Conservation (phyloP, 1,140 invertebrate genomes). For the Papilio xuthus region DNA sequence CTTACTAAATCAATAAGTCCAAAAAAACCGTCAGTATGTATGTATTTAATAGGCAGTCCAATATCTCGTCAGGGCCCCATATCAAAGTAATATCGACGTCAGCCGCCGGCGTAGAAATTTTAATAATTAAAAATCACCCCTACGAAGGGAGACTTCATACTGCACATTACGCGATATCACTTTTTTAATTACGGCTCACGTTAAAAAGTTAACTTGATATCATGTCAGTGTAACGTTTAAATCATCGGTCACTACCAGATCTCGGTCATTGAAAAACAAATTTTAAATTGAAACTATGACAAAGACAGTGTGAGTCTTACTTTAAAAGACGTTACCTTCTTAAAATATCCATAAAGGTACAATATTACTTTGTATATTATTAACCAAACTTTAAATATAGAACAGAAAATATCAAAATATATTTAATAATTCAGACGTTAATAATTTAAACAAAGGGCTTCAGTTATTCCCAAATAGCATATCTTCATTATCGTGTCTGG, state of each 20-base stretch:
- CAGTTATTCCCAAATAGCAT: conserved; percentile 48
- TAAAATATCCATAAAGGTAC: not conserved
- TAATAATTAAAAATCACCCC: conserved; percentile 81
- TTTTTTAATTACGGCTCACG: conserved; percentile 77
- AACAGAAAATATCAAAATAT: not conserved
- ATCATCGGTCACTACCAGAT: not conserved
- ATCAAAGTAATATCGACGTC: conserved; percentile 73
- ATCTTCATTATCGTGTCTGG: conserved; percentile 54
- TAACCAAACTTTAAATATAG: not conserved
- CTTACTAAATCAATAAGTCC: conserved; percentile 4
- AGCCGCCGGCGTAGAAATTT: conserved; percentile 72
- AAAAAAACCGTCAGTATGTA: conserved; percentile 46
- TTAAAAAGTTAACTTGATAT: conserved; percentile 29
- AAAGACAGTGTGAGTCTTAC: no score
- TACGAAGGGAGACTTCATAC: conserved; percentile 66
- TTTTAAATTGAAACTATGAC: not conserved
- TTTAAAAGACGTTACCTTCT: no score
- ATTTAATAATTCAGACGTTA: not conserved
- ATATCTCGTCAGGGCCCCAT: conserved; percentile 48
- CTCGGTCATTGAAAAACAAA: not conserved
- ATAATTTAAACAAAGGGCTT: conserved; percentile 40
- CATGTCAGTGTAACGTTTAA: conserved; percentile 1
- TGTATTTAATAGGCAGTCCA: conserved; percentile 51
- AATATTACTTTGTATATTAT: not conserved
- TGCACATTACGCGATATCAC: conserved; percentile 74